Evolutionary conservation across 2,888 invertebrate species (phyloP).

Genomic region (Actias luna): DNA sequence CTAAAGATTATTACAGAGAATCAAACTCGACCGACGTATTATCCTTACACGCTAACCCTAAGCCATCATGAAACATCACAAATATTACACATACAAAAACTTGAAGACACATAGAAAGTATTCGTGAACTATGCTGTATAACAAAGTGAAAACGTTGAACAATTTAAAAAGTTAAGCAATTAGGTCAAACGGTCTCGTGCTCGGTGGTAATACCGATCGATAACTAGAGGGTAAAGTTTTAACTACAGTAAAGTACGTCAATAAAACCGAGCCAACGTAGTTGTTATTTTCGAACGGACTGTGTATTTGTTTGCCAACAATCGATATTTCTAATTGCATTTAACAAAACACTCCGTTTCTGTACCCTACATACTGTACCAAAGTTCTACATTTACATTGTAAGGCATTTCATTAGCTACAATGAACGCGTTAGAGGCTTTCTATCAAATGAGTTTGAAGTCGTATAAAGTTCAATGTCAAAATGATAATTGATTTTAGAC

Average conservation of each 20-base stretch:
- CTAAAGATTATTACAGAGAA: too few relatives aligned
- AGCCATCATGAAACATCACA: too few relatives aligned
- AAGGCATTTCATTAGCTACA: background rate
- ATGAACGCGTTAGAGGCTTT: background rate
- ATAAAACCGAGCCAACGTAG: conserved; percentile 61
- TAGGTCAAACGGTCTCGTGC: conserved; percentile 68
- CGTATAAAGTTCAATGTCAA: background rate
- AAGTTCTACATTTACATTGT: conserved; percentile 13
- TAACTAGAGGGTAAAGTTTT: conserved; percentile 54
- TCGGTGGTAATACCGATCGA: conserved; percentile 56
- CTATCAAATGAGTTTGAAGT: background rate
- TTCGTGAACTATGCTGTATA: conserved; percentile 24
- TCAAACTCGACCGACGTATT: too few relatives aligned
- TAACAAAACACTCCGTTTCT: conserved; percentile 13
- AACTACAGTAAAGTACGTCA: conserved; percentile 52
- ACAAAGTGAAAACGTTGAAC: conserved; percentile 23
- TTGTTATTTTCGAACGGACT: conserved; percentile 33
- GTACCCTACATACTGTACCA: background rate
- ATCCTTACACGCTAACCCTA: too few relatives aligned
- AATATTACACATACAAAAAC: background rate
- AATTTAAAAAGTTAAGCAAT: conserved; percentile 70
- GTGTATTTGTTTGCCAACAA: conserved; percentile 48
- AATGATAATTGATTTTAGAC: background rate
- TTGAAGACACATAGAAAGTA: conserved; percentile 25
- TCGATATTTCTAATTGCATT: conserved; percentile 53